Evolutionary conservation across 2,888 invertebrate species (phyloP).

Genomic region (Drosophila flavopinicola): DNA sequence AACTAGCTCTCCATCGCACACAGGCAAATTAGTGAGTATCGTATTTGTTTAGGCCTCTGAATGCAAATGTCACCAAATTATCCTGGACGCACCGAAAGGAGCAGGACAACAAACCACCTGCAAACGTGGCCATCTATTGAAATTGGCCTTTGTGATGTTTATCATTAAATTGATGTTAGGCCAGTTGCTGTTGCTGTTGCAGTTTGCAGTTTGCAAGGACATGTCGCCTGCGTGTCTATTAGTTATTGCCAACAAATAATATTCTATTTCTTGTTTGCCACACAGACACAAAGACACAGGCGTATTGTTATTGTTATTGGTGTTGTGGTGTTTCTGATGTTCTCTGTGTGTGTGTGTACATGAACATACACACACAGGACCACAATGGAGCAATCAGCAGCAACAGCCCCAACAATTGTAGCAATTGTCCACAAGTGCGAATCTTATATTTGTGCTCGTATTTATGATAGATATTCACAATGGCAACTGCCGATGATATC

Average conservation of each 20-base stretch:
- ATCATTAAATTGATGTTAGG: conserved; percentile 67
- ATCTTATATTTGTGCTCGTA: conserved; percentile 41
- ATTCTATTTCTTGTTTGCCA: conserved; percentile 51
- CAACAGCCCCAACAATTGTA: conserved; percentile 58
- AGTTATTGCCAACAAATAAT: conserved; percentile 69
- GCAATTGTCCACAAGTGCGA: conserved; percentile 58
- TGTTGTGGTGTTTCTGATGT: conserved; percentile 20
- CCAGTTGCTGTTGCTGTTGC: conserved; percentile 11
- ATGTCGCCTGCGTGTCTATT: conserved; percentile 48
- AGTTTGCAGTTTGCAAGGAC: conserved; percentile 12
- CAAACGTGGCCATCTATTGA: conserved; percentile 13
- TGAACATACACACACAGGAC: conserved; percentile 17
- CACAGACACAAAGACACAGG: neutral
- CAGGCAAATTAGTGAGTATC: conserved; percentile 26
- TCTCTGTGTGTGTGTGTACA: conserved; percentile 25
- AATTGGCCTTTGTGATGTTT: conserved; percentile 64
- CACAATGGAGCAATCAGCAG: conserved; percentile 68
- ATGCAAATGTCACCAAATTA: conserved; percentile 60
- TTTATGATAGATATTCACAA: conserved; percentile 60
- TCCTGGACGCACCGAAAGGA: no score
- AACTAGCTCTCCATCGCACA: conserved; percentile 52
- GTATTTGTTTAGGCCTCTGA: conserved; percentile 45
- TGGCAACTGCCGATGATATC: conserved; percentile 14
- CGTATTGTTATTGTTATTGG: conserved; percentile 27
- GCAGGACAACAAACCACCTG: neutral